These are phyloP conservation scores for Amphipoea lucens DNA, from an alignment of 2,888 invertebrate genomes.

Conservation along the genomic window DNA sequence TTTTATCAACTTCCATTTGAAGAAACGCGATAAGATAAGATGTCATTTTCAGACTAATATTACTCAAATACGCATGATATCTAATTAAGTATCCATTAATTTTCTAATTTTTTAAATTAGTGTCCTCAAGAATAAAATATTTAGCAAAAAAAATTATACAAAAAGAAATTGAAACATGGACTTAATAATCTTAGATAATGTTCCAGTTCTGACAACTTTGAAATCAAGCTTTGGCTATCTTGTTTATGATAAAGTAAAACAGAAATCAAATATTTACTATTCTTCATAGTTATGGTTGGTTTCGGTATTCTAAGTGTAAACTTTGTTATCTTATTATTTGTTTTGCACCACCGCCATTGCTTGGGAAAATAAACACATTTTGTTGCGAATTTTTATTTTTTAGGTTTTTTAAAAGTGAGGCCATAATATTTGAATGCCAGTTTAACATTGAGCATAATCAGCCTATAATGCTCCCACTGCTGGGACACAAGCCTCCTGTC, in stretches of 20 bases:
- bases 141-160: not conserved
- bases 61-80: not conserved
- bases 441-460: not conserved
- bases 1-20: not conserved
- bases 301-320: not conserved
- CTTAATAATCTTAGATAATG: not conserved
- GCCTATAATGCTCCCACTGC: not conserved
- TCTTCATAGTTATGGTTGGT: conserved; percentile 2
- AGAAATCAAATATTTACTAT: conserved; percentile 38
- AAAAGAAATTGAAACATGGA: not conserved
- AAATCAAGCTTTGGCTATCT: conserved; percentile 28
- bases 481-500: not conserved
- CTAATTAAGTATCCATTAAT: not conserved
- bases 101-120: no score
- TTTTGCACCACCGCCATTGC: conserved; percentile 3
- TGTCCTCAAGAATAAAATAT: not conserved
- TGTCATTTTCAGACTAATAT: not conserved
- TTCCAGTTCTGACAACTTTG: conserved; percentile 2
- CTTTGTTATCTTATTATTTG: conserved; percentile 22
- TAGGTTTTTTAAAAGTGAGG: not conserved
- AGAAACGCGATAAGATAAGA: not conserved
- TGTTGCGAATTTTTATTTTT: not conserved
- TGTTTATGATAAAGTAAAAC: conserved; percentile 13
- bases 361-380: not conserved
- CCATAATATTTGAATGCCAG: not conserved